A percentile compares a stretch with the other conserved stretches of the same genome.
Conservation (phyloP, 2,113 vertebrate genomes). For the Hymenochirus boettgeri region DNA sequence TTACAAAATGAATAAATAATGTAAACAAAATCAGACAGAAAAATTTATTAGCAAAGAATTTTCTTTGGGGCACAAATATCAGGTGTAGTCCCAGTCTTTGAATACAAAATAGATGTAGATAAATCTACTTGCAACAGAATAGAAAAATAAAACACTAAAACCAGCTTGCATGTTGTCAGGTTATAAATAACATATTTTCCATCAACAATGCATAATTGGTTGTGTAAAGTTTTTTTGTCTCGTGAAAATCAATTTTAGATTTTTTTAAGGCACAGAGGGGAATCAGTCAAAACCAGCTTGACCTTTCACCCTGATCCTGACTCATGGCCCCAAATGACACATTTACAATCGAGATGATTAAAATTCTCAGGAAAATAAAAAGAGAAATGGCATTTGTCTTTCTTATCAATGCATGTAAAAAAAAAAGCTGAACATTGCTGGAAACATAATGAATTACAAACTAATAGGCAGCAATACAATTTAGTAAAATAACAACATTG, state of each 20-base stretch:
- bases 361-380: constrained; percentile 10
- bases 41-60: constrained; percentile 36
- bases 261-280: constrained; percentile 30
- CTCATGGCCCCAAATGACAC: constrained; percentile 25
- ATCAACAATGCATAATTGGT: constrained; percentile 36
- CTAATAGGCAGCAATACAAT: constrained; percentile 3
- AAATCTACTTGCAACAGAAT: constrained; percentile 38
- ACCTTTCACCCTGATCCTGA: constrained; percentile 25
- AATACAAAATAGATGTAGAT: constrained; percentile 35
- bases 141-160: constrained; percentile 14
- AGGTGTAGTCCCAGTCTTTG: constrained; percentile 37
- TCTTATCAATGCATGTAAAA: not conserved
- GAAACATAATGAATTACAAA: constrained; percentile 9
- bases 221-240: constrained; percentile 36
- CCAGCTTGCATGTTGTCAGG: constrained; percentile 25
- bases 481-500: constrained; percentile 1
- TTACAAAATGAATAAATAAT: not conserved
- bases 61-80: constrained; percentile 22
- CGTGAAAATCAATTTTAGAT: constrained; percentile 31
- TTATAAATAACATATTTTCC: constrained; percentile 39
- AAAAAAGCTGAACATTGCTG: not conserved
- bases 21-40: constrained; percentile 1
- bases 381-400: constrained; percentile 14
- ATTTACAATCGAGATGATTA: constrained; percentile 32
- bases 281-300: constrained; percentile 37